Conservation (phyloP, 2,888 invertebrate species). For the Bellardia bayeri region DNA sequence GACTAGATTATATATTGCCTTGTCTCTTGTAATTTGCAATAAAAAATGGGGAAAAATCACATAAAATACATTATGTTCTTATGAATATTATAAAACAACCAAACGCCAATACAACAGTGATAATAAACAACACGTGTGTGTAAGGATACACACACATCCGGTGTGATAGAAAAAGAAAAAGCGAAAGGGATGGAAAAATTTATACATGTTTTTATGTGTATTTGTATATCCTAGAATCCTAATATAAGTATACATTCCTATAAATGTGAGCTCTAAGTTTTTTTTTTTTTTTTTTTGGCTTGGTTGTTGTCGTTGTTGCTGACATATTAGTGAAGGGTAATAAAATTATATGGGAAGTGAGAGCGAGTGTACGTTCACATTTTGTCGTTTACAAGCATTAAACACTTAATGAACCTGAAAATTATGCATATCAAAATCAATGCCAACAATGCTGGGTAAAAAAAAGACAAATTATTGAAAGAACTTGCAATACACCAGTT, state of each 20-base stretch:
- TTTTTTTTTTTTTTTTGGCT: constrained; percentile 22
- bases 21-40: not conserved
- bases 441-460: constrained; percentile 23
- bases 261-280: not conserved
- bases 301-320: constrained; percentile 10
- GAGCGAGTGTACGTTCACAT: not conserved
- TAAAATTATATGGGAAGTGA: constrained; percentile 44
- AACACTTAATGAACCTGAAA: constrained; percentile 82
- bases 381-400: constrained; percentile 80
- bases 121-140: not conserved
- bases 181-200: too few relatives aligned
- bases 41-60: not conserved
- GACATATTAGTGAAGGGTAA: constrained; percentile 48
- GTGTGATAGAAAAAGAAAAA: not conserved
- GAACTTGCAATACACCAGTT: constrained; percentile 20
- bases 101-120: not conserved
- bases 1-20: too few relatives aligned
- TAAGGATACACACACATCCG: not conserved
- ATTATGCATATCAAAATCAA: constrained; percentile 80
- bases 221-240: too few relatives aligned
- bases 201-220: not conserved
- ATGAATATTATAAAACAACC: not conserved
- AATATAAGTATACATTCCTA: not conserved
- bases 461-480: not conserved
- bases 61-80: not conserved